Conservation (phyloP, 2,888 invertebrate genomes). For the Orthosia gracilis region DNA sequence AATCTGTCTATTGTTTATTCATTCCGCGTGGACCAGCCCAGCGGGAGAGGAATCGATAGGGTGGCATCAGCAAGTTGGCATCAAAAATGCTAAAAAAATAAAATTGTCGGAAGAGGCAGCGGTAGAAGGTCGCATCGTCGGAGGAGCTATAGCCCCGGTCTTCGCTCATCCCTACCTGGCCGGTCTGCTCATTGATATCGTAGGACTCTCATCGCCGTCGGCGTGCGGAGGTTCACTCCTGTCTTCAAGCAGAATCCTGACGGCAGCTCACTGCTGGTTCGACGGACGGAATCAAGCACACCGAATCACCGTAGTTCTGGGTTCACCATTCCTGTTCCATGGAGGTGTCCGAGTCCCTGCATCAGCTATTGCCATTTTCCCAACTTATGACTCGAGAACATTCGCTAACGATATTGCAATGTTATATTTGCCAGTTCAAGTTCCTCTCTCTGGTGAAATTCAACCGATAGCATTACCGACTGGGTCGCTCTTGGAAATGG, state of each 20-base stretch:
- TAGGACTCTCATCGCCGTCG: conserved; percentile 74
- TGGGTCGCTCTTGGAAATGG: conserved; percentile 68
- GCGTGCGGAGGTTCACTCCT: conserved; percentile 84
- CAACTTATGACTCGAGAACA: conserved; percentile 74
- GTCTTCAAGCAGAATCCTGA: conserved; percentile 76
- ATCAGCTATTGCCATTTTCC: conserved; percentile 75
- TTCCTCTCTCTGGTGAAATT: conserved; percentile 73
- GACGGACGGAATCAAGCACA: conserved; percentile 80
- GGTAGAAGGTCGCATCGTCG: conserved; percentile 75
- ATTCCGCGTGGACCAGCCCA: conserved; percentile 54
- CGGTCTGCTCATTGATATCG: conserved; percentile 79
- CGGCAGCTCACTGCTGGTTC: conserved; percentile 85
- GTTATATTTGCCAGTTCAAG: conserved; percentile 74
- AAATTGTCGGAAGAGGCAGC: conserved; percentile 70
- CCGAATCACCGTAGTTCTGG: conserved; percentile 81
- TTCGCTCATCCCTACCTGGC: conserved; percentile 82
- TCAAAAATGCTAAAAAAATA: conserved; percentile 77
- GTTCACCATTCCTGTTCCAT: conserved; percentile 79
- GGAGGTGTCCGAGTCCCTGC: conserved; percentile 79
- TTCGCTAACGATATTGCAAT: conserved; percentile 84
- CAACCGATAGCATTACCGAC: conserved; percentile 76
- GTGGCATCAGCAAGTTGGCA: conserved; percentile 80
- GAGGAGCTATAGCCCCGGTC: conserved; percentile 78
- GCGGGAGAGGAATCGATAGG: conserved; percentile 67
- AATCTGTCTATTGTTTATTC: conserved; percentile 66